Evolutionary conservation across 2,797 vertebrate species (phyloP), one percentile per base, ranked within the genome.

Genomic region (Pantherophis alleghaniensis): DNA sequence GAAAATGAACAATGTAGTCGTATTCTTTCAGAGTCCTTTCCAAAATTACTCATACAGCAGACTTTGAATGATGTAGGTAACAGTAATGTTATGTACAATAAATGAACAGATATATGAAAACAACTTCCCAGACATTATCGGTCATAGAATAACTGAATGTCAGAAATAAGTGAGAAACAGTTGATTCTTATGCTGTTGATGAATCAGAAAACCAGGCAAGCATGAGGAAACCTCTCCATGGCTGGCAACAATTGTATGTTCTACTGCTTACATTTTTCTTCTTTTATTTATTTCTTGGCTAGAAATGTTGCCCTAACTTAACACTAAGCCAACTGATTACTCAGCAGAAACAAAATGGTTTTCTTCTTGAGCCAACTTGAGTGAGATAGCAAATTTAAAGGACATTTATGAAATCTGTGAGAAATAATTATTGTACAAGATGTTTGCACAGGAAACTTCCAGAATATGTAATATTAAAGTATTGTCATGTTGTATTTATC

Each of bases 101-200:
- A 87, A 69, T 32, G 90, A 91, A 86, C 51, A 92, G 94, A 92
- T n/a, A 91, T 2, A 89, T 7, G 92, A 57, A 91, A 92, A 94
- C 37, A 90, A 16, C 91, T 92, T 86, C 37, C 10, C 63, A 92
- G 63, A 92, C n/a, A 24, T 94, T 88, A 57, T 93, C 60, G 26
- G 57, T 53, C 91, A 57, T 1, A 10, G 92, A 0, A 0, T 86
- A 94, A 63, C 60, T 91, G 86, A 90, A 55, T 24, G 69, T 83
- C 32, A 93, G 55, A 94, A 93, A 51, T 11, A 92, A 89, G 11
- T 57, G 22, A 87, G 37, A 26, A 14, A 57, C 0, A 0, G 86
- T 20, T 37, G 20, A 89, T 91, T 66, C 55, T 90, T 42, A 59
- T 0, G 0, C 47, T 87, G 93, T 66, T 60, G 66, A 86, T 42